Conservation (phyloP, 2,113 vertebrate species). For the Enhydra lutris region DNA sequence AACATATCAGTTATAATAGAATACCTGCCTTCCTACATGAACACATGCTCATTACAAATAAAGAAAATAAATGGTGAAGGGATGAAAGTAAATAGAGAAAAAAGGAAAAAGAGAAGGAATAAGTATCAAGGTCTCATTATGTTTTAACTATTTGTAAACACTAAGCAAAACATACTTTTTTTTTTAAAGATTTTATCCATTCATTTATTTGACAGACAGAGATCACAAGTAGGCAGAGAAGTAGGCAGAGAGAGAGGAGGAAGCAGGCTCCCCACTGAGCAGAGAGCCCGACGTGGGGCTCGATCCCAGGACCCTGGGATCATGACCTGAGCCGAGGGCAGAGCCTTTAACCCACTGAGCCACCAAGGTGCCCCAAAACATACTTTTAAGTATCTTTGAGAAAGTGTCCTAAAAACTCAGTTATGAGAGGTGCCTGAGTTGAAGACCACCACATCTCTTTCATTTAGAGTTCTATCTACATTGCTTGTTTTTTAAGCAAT, state of each 20-base stretch:
- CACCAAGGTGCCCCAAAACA: too few species aligned
- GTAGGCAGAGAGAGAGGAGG: too few species aligned
- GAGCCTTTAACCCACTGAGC: too few species aligned
- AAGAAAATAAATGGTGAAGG: constrained; percentile 11
- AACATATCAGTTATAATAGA: not conserved
- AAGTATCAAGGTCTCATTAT: not conserved
- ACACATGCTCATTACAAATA: not conserved
- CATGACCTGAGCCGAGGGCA: too few species aligned
- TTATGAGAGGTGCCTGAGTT: not conserved
- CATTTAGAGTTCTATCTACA: constrained; percentile 23
- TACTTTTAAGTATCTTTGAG: constrained; percentile 1
- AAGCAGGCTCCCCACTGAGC: too few species aligned
- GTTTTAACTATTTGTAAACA: not conserved
- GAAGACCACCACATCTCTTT: not conserved
- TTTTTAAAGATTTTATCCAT: too few species aligned
- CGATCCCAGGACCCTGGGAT: too few species aligned
- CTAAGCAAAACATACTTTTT: not conserved
- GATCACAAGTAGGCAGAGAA: too few species aligned
- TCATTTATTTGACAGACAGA: too few species aligned
- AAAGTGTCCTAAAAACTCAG: not conserved
- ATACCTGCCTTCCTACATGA: not conserved
- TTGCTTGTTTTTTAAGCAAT: constrained; percentile 18
- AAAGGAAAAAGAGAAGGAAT: not conserved
- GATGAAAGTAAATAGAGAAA: not conserved
- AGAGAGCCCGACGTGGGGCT: too few species aligned